Evolutionary conservation across 2,888 invertebrate genomes (phyloP).

Genomic region (Epirrhoe alternata): DNA sequence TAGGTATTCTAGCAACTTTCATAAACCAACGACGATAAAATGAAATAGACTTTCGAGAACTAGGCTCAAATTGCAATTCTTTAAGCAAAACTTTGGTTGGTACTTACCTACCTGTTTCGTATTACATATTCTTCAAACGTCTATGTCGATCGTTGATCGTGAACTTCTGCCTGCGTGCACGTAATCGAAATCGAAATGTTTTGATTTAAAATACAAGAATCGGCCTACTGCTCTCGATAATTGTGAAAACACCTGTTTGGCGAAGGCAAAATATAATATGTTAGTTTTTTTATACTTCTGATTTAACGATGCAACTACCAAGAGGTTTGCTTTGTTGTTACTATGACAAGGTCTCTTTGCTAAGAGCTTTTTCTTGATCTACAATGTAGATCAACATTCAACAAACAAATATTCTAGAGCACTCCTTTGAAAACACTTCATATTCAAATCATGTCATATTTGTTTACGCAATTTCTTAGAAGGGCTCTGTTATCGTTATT

Average conservation of each 20-base stretch:
- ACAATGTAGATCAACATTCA: too few species aligned
- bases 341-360: too few species aligned
- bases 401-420: neutral
- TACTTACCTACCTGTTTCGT: neutral
- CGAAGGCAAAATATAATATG: neutral
- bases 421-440: neutral
- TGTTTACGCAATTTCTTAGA: neutral
- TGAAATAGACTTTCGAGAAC: too few species aligned
- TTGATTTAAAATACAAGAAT: constrained; percentile 5
- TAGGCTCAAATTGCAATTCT: neutral
- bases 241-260: constrained; percentile 11
- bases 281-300: neutral
- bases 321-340: too few species aligned
- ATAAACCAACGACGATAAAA: too few species aligned
- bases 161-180: constrained; percentile 19
- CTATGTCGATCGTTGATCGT: constrained; percentile 9
- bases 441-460: neutral
- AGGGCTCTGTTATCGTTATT: neutral
- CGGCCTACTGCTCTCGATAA: constrained; percentile 16
- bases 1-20: too few species aligned
- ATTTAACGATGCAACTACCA: too few species aligned
- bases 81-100: too few species aligned
- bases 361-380: too few species aligned
- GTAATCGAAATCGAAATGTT: constrained; percentile 25
- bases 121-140: constrained; percentile 7